Evolutionary conservation across 1,140 invertebrate species (phyloP), one percentile per base, ranked within the genome.

Genomic region (Drosophila bipectinata): DNA sequence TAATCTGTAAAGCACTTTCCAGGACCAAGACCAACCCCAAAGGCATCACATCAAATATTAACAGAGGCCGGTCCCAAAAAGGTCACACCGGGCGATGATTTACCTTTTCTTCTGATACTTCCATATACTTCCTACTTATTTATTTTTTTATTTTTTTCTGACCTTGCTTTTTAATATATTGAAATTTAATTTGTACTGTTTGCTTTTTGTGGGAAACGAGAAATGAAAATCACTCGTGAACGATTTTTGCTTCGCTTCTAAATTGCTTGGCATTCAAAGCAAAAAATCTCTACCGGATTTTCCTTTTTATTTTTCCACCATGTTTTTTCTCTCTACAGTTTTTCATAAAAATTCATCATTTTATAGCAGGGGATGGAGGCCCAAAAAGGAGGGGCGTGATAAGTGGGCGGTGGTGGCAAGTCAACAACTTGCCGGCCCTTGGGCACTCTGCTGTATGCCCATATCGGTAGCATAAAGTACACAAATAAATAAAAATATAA

Each of bases 401-500:
- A n/a, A 28, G 8, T 30, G 14, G 24, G 24, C 10, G 67, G 49
- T 59, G 44, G 51, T 59, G 44, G 51, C 51, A 52, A 80, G 80
- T 85, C 81, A 84, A 85, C 80, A 84, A 80, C 69, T 84, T 68
- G 66, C 54, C 28, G 54, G 39, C 47, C 71, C 51, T 53, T 63
- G 14, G 58, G 80, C 77, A 52, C 53, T 58, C 30, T 30, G 37
- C 49, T 30, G 41, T n/a, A 44, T 44, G 44, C 55, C 59, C 63
- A 62, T 81, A 81, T 87, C 66, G 82, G 82, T 78, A 48, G 78
- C 74, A 87, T 62, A 85, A 87, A 85, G 83, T 73, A 83, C 66
- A 87, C 76, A 87, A 88, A 83, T 79, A 88, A 83, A 88, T 88
- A 79, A 88, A 84, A 77, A 72, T 64, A 88, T 72, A 82, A 71